These are phyloP conservation scores for Nowickia ferox DNA, from an alignment of 2,888 invertebrate species.

Conservation along the genomic window DNA sequence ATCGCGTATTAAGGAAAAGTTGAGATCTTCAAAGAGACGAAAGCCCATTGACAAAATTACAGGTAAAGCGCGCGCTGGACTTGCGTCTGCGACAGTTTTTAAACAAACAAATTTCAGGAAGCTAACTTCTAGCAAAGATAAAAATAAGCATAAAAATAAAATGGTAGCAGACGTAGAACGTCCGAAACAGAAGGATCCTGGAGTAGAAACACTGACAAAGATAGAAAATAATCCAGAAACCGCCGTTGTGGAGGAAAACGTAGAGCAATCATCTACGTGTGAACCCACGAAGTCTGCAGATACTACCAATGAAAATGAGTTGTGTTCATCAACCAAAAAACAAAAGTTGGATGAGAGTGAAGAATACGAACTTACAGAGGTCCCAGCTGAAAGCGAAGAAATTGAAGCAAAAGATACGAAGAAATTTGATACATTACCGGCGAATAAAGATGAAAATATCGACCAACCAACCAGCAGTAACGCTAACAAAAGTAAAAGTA, in stretches of 20 bases:
- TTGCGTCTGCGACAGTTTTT: not conserved
- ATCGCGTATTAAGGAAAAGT: constrained; percentile 40
- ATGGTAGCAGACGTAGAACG: constrained; percentile 15
- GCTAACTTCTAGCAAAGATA: not conserved
- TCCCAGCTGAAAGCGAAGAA: not conserved
- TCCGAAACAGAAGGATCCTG: not conserved
- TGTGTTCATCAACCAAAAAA: constrained; percentile 37
- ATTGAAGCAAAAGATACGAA: not conserved
- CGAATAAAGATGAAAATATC: not conserved
- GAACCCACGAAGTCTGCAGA: constrained; percentile 18
- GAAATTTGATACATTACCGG: not conserved
- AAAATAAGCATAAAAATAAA: not conserved
- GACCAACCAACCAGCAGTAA: constrained; percentile 4
- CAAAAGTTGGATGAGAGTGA: constrained; percentile 3
- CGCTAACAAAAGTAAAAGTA: constrained; percentile 39
- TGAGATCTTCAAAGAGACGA: not conserved
- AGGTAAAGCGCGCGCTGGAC: constrained; percentile 36
- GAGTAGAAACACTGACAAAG: not conserved
- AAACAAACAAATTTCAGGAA: constrained; percentile 18
- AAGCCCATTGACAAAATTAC: not conserved
- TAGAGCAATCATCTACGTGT: not conserved
- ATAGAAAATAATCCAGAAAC: not conserved
- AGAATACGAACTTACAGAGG: not conserved
- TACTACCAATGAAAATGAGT: not conserved
- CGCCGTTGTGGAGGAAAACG: not conserved